Percentiles rank a stretch among this genome's conserved stretches.
These are phyloP conservation scores for Chaetodon trifasciatus DNA, from an alignment of 2,797 vertebrate genomes.

Conservation along the genomic window DNA sequence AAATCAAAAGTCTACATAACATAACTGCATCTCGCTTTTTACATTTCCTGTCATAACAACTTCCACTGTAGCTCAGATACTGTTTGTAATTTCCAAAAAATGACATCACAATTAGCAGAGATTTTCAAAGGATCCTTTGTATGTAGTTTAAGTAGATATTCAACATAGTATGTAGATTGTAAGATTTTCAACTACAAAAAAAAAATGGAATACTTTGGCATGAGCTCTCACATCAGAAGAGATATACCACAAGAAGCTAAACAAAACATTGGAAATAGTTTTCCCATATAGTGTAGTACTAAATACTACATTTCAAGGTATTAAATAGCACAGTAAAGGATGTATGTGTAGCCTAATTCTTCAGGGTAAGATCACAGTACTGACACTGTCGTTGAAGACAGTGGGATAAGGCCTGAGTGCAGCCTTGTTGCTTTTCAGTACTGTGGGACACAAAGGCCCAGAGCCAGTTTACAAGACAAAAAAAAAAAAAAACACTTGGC, in stretches of 20 bases:
- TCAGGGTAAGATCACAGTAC: not conserved
- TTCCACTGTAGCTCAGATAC: not conserved
- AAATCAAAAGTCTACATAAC: constrained; percentile 13
- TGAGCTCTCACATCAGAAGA: not conserved
- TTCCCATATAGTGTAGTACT: not conserved
- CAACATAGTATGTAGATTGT: not conserved
- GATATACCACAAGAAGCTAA: not conserved
- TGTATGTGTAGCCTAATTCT: not conserved
- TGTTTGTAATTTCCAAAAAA: not conserved
- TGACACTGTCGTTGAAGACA: constrained; percentile 2
- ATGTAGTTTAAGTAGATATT: not conserved
- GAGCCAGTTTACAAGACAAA: constrained; percentile 35
- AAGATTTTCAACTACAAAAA: not conserved
- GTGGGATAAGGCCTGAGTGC: constrained; percentile 1
- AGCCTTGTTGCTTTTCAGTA: constrained; percentile 18
- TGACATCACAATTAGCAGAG: not conserved
- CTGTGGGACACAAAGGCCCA: constrained; percentile 33
- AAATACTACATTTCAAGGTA: not conserved
- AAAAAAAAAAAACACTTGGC: constrained; percentile 22
- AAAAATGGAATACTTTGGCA: too few species aligned
- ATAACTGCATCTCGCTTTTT: not conserved
- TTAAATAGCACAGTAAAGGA: not conserved
- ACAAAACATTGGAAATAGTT: not conserved
- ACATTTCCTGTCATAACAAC: not conserved
- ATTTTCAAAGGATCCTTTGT: not conserved